Percentiles rank a stretch among this genome's conserved stretches.
Conservation (phyloP, 2,888 invertebrate genomes). For the Nomada fabriciana region DNA sequence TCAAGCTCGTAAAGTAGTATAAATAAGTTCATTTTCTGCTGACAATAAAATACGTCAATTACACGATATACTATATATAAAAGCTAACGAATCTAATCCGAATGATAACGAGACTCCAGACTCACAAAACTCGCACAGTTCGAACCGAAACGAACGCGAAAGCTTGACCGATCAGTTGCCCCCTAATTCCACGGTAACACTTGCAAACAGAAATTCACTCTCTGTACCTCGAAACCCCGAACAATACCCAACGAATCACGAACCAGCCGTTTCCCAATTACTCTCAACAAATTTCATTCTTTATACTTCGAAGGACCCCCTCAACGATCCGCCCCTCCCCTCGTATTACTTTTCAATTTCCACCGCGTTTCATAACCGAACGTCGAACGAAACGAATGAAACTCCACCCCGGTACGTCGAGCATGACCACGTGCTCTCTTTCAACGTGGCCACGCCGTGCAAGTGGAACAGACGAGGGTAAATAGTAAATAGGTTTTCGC, state of each 20-base stretch:
- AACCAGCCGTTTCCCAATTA: background rate
- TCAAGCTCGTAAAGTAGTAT: too few relatives aligned
- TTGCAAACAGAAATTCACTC: background rate
- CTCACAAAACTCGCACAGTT: background rate
- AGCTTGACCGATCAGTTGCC: too few relatives aligned
- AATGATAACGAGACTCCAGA: background rate
- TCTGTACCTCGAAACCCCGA: background rate
- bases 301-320: background rate
- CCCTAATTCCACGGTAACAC: background rate
- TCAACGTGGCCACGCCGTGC: background rate
- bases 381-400: too few relatives aligned
- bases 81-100: background rate
- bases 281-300: background rate
- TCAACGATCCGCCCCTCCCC: too few relatives aligned
- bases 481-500: conserved; percentile 10
- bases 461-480: conserved; percentile 21
- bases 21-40: too few relatives aligned
- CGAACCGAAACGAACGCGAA: too few relatives aligned
- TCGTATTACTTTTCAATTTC: too few relatives aligned
- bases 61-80: too few relatives aligned
- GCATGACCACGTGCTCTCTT: background rate
- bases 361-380: too few relatives aligned
- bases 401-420: too few relatives aligned
- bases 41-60: too few relatives aligned
- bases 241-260: background rate